phyloP scores from a whole-genome alignment of 1,140 invertebrate genomes.

The Hormaphis cornu region DNA sequence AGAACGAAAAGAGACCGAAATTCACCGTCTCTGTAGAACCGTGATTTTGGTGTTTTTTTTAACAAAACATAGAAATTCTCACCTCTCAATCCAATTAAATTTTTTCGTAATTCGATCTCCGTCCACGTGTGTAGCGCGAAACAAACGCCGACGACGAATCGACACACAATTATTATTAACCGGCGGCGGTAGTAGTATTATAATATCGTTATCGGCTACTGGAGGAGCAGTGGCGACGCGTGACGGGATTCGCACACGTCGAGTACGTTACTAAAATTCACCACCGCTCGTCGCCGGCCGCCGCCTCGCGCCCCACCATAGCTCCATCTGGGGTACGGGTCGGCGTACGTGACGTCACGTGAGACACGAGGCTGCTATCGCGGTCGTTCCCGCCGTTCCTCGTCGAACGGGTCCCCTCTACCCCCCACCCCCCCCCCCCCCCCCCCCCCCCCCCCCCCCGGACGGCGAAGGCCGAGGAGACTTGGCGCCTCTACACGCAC shows the following conservation, averaged over 20 bases:
- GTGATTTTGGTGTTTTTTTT: no score
- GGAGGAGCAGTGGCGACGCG: not conserved
- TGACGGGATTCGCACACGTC: constrained; percentile 16
- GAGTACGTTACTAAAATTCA: constrained; percentile 24
- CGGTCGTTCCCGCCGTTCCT: not conserved
- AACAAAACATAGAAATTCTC: no score
- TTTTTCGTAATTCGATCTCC: no score
- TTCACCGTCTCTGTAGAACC: no score
- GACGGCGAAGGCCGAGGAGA: no score
- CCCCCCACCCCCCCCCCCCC: not conserved
- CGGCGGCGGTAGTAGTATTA: no score
- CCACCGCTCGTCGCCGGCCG: not conserved
- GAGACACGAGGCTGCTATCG: not conserved
- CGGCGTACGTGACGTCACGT: constrained; percentile 3
- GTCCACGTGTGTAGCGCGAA: no score
- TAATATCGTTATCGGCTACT: not conserved
- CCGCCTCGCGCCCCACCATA: not conserved
- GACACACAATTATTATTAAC: not conserved
- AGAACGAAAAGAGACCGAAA: no score
- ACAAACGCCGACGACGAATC: not conserved
- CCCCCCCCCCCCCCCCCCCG: not conserved
- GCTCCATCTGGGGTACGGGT: constrained; percentile 28
- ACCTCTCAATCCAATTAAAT: no score
- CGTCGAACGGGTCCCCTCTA: not conserved
- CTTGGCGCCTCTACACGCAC: not conserved